Evolutionary conservation across 2,113 vertebrate species (phyloP), one percentile per base, ranked within the genome.

Genomic region (Fregata magnificens): DNA sequence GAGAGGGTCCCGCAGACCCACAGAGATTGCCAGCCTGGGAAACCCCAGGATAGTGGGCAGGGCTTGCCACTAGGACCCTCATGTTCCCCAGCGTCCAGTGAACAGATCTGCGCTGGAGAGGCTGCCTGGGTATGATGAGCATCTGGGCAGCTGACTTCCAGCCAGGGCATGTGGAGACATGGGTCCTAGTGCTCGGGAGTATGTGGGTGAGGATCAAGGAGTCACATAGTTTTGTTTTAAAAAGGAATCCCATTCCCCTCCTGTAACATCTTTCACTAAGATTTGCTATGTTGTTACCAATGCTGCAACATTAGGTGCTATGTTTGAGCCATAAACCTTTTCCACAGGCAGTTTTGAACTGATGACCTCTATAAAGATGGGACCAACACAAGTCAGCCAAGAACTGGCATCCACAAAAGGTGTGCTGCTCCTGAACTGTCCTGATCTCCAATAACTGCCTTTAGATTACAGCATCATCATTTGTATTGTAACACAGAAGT

Each of bases 71-170:
- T 11, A 58, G 24, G 42, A 49, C 7, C 16, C 42, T 24, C 11
- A 31, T 0, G 1, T 10, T 72, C 22, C 10, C 13, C 29, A 25
- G 6, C 0, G 0, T 40, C 16, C 19, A 61, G 42, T 2, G 7
- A 36, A 36, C 32, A 38, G 15, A 61, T 17, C 22, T n/a, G 53
- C 11, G 15, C 0, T 40, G 28, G 42, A 49, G 13, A 47, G 42
- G 10, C 52, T 88, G 36, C n/a, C 24, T 18, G 9, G 5, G 16
- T 63, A 16, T 0, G 0, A 31, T 6, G 4, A 69, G 19, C 7
- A 76, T 3, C 5, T 32, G 26, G 18, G 28, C 36, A 78, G 3
- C 11, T 20, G 40, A 15, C 6, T 84, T 40, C 19, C 40, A 85
- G 13, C 9, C 38, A 63, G 28, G 10, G 24, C 34, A 49, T 2